Evolutionary conservation across 2,113 vertebrate genomes (phyloP), one percentile per base, ranked within the genome.

Genomic region (Sinocyclocheilus maitianheensis): DNA sequence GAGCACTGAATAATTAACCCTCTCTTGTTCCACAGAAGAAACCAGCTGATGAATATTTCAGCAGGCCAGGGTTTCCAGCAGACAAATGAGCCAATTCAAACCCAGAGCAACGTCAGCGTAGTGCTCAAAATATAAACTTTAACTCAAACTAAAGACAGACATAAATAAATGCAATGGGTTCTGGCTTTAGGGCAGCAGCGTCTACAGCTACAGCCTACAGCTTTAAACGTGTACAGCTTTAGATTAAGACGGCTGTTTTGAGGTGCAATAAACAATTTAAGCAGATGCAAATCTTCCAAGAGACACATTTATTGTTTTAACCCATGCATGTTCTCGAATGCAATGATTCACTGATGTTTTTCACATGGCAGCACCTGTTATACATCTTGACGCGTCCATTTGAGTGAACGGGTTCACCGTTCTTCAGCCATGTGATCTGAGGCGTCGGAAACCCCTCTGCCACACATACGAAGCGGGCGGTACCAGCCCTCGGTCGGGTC

Each of bases 361-460:
- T 48, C 58, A 63, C 55, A 34, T 9, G 22, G 18, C 46, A 91
- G 84, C 87, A 97, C 98, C 97, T 97, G 96, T 96, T 97, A 92
- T 99, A 99, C 97, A 98, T 98, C 93, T 99, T 99, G 91, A 99
- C 96, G 84, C 98, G 96, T 7, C 98, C 98, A 63, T 99, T 99
- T 34, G 98, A 97, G 87, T 99, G 96, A 83, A 99, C 94, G 78
- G 91, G 95, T 87, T 97, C 94, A 83, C 98, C 98, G 0, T 99
- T 99, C 93, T 99, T 99, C 87, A 99, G 90, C 98, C 98, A 99
- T 2, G 96, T 97, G 90, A 99, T 97, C 91, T 95, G 96, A 79
- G 98, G 98, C 0, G 87, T 88, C 53, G 98, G 98, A 79, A 95
- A 93, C 67, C 97, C 98, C 90, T 98, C 97, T 11, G 97, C 97